Base-by-base conservation (phyloP, 2,797 vertebrate genomes). In the Danio albolineatus region DNA sequence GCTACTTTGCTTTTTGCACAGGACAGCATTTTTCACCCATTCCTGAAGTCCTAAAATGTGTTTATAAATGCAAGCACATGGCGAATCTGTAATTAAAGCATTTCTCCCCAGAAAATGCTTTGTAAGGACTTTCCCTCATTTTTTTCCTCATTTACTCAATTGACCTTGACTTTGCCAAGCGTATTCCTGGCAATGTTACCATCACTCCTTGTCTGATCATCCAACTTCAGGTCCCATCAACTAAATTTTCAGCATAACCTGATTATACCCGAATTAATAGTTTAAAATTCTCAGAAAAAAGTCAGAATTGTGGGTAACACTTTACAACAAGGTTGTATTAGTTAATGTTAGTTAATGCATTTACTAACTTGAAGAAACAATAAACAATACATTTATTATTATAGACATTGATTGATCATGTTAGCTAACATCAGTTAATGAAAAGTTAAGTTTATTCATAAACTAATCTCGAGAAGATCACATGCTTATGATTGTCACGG, bases 211-310 rank as follows among this genome's bases (percentile, higher is more conserved):
- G 67, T 69, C 82, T 60, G 36, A 67, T 57, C 62, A 57, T 67
- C 62, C 41, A 91, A 86, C 85, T 88, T 91, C 82, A 79, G 87
- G 85, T 83, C 89, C 87, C 88, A 89, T 92, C 89, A 89, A 85
- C 84, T 86, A 81, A 89, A 92, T 78, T 86, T 90, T 89, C 86
- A 87, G 77, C 82, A 83, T 86, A 87, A 88, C 82, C 91, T 83
- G 86, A 93, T 94, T 93, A 90, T 89, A 88, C 90, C 81, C 80
- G 28, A 84, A 89, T 28, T 28, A 28, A 28, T 28, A 1, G 28
- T 28, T n/a, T 3, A 28, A 28, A 28, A 3, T 28, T 28, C 28
- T 28, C 28, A 28, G 28, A 28, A 28, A 28, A 28, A 28, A 28
- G 28, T 28, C 28, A 28, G 3, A 28, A 28, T 28, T 28, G 28